A percentile compares a stretch with the other conserved stretches of the same genome.
These are phyloP conservation scores for Bombyx huttoni DNA, from an alignment of 2,888 invertebrate species.

Conservation along the genomic window DNA sequence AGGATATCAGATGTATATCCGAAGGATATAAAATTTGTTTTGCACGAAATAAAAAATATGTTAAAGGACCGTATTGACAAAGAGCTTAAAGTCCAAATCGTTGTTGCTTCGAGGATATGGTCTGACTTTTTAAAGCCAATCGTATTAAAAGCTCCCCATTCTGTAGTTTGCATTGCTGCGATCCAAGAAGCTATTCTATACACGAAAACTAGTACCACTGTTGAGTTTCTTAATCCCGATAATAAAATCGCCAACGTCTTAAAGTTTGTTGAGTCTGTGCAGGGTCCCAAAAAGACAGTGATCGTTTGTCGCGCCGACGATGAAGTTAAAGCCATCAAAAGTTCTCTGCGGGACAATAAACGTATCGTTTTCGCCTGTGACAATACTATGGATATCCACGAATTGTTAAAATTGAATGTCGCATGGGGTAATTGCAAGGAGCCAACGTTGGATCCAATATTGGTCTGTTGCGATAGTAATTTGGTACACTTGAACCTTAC, in stretches of 20 bases:
- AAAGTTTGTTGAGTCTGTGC: constrained; percentile 59
- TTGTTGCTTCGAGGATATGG: constrained; percentile 77
- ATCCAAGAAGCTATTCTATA: constrained; percentile 83
- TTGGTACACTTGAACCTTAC: constrained; percentile 75
- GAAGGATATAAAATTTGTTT: constrained; percentile 49
- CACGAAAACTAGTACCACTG: constrained; percentile 61
- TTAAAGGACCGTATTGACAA: constrained; percentile 47
- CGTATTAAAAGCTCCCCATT: constrained; percentile 66
- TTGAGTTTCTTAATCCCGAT: constrained; percentile 40
- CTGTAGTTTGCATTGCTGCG: constrained; percentile 79
- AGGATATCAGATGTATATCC: constrained; percentile 69
- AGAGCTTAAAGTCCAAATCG: constrained; percentile 67
- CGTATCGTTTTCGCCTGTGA: constrained; percentile 37
- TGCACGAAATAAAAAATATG: constrained; percentile 51
- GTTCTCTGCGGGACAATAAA: constrained; percentile 21
- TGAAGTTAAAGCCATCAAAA: constrained; percentile 60
- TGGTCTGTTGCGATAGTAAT: constrained; percentile 80
- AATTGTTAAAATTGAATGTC: constrained; percentile 43
- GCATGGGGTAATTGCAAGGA: constrained; percentile 46
- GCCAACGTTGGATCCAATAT: constrained; percentile 55
- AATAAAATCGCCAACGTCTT: constrained; percentile 53
- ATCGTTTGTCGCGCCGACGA: constrained; percentile 74
- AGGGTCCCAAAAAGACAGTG: constrained; percentile 65
- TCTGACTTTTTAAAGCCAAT: constrained; percentile 71
- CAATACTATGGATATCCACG: constrained; percentile 43